These are phyloP conservation scores for Drosophila watanabei DNA, from an alignment of 1,140 invertebrate genomes.

Conservation along the genomic window DNA sequence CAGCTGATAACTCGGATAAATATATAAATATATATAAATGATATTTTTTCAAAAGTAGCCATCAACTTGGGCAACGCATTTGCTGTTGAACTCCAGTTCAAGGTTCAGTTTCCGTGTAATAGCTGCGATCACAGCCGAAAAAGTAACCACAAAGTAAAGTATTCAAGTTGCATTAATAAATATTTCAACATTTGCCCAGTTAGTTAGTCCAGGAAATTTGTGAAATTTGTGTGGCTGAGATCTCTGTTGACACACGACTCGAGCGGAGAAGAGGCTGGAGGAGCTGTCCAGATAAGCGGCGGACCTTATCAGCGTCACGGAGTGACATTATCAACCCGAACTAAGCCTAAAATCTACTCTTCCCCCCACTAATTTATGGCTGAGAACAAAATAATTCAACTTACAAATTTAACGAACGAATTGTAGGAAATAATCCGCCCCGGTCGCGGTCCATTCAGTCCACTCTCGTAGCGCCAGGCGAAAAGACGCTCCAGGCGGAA, in stretches of 20 bases:
- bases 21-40: conserved; percentile 10
- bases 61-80: conserved; percentile 30
- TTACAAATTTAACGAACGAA: conserved; percentile 55
- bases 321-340: conserved; percentile 78
- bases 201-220: conserved; percentile 34
- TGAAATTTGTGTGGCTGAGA: conserved; percentile 31
- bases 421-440: conserved; percentile 65
- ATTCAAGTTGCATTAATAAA: conserved; percentile 24
- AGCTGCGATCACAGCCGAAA: conserved; percentile 10
- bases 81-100: conserved; percentile 65
- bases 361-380: conserved; percentile 59
- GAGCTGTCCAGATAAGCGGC: conserved; percentile 51
- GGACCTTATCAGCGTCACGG: conserved; percentile 60
- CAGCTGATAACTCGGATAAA: conserved; percentile 43
- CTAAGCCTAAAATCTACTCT: conserved; percentile 75
- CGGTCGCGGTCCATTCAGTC: conserved; percentile 48
- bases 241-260: conserved; percentile 61
- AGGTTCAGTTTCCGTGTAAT: conserved; percentile 33
- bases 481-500: conserved; percentile 54
- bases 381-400: conserved; percentile 68
- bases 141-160: conserved; percentile 12
- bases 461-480: conserved; percentile 45
- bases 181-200: conserved; percentile 37
- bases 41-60: too few relatives aligned
- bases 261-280: conserved; percentile 37